Evolutionary conservation across 2,888 invertebrate genomes (phyloP), one percentile per base, ranked within the genome.

Genomic region (Stegophylla sp.): DNA sequence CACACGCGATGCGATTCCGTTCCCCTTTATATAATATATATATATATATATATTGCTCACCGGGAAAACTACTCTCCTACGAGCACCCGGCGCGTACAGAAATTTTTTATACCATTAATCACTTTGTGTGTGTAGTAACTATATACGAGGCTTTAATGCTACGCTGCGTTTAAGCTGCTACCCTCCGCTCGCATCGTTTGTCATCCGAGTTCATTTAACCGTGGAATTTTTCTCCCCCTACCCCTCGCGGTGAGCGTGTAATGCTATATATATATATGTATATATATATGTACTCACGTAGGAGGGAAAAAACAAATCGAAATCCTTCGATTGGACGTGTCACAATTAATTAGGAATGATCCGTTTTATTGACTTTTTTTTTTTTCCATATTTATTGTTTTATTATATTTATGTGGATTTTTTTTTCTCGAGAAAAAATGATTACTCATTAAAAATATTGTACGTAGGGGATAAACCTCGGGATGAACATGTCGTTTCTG

Each of bases 171-270:
- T 56, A n/a, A 56, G 43, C 66, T n/a, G 53, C 43, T n/a, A n/a
- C 56, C 66, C 53, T n/a, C 45, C 56, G 56, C 56, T 10, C n/a
- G 20, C 28, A 59, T 77, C 77, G 77, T 77, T 77, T 77, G 77
- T 77, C 77, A 77, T 77, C 45, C 67, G 59, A 61, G 77, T 77
- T 77, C 77, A 77, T 77, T 77, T 77, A 77, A 77, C 67, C 77
- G 69, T 77, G 67, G 77, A 77, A 77, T 69, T n/a, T n/a, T n/a
- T 69, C 69, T 20, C 77, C 69, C 41, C 43, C 43, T 56, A 26
- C 26, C 43, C 20, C n/a, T n/a, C 10, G 53, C 12, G 15, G 51
- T 66, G 34, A n/a, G n/a, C 34, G 3, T 7, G 34, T 34, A 34
- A 3, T 7, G 34, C 4, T 7, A 34, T 34, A 34, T 34, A 34